These are phyloP conservation scores for Drosophila tripunctata DNA, from an alignment of 2,888 invertebrate species.

Conservation along the genomic window DNA sequence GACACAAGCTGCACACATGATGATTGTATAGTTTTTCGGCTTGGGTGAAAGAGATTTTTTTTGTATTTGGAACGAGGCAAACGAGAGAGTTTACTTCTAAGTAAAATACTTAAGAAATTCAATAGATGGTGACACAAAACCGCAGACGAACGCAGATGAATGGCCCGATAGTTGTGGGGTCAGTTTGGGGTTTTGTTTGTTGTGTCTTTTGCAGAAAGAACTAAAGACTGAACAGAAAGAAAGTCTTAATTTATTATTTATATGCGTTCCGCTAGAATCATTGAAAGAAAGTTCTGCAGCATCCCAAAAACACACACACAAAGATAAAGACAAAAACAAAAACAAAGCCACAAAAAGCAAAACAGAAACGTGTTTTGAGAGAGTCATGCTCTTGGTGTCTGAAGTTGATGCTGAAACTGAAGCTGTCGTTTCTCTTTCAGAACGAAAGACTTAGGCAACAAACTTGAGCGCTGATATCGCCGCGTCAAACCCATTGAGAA, in stretches of 20 bases:
- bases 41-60: constrained; percentile 63
- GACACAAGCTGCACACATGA: constrained; percentile 68
- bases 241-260: constrained; percentile 77
- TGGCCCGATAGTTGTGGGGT: constrained; percentile 8
- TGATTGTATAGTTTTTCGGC: too few species aligned
- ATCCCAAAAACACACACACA: constrained; percentile 47
- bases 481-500: constrained; percentile 68
- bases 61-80: constrained; percentile 65
- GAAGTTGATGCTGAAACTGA: constrained; percentile 2
- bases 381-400: constrained; percentile 32
- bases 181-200: not conserved
- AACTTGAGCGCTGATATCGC: constrained; percentile 59
- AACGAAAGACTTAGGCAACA: constrained; percentile 79
- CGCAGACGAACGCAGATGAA: constrained; percentile 32
- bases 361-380: constrained; percentile 43
- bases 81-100: constrained; percentile 38
- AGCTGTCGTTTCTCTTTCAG: constrained; percentile 57
- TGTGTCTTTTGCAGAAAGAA: constrained; percentile 51
- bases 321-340: constrained; percentile 8
- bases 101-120: constrained; percentile 39
- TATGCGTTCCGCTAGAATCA: constrained; percentile 71
- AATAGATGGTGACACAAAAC: constrained; percentile 65
- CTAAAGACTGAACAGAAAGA: constrained; percentile 46
- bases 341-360: constrained; percentile 17
- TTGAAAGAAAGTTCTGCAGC: constrained; percentile 75